These are phyloP conservation scores for Sceloporus undulatus DNA, from an alignment of 2,113 vertebrate genomes.

Conservation along the genomic window DNA sequence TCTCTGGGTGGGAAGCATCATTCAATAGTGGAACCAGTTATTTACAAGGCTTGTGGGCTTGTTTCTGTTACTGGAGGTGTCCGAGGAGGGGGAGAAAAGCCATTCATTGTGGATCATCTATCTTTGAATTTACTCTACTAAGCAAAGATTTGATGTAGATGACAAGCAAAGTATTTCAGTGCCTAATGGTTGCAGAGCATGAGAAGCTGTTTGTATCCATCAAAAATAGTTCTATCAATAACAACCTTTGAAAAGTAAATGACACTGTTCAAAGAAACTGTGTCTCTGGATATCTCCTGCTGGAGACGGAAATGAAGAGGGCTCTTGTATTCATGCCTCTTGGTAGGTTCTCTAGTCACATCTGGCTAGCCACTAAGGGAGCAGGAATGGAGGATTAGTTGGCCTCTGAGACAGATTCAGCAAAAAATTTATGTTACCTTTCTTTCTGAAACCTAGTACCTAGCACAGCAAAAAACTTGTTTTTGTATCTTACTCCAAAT, in stretches of 20 bases:
- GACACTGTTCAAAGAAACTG: not conserved
- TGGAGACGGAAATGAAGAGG: not conserved
- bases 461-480: not conserved
- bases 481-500: not conserved
- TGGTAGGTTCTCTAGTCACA: not conserved
- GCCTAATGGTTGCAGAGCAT: too few relatives aligned
- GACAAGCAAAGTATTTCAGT: too few relatives aligned
- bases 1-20: too few relatives aligned
- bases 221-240: not conserved
- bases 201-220: not conserved
- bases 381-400: not conserved
- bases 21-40: too few relatives aligned
- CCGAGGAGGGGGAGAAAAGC: too few relatives aligned
- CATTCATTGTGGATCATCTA: too few relatives aligned
- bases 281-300: not conserved
- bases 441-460: not conserved
- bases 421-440: not conserved
- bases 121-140: not conserved
- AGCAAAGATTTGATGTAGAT: too few relatives aligned
- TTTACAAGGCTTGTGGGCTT: too few relatives aligned
- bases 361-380: not conserved
- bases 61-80: too few relatives aligned
- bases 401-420: not conserved
- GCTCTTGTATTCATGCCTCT: not conserved
- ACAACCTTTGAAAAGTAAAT: not conserved